Base-by-base conservation (phyloP, 2,113 vertebrate genomes). In the Sorex fumeus region DNA sequence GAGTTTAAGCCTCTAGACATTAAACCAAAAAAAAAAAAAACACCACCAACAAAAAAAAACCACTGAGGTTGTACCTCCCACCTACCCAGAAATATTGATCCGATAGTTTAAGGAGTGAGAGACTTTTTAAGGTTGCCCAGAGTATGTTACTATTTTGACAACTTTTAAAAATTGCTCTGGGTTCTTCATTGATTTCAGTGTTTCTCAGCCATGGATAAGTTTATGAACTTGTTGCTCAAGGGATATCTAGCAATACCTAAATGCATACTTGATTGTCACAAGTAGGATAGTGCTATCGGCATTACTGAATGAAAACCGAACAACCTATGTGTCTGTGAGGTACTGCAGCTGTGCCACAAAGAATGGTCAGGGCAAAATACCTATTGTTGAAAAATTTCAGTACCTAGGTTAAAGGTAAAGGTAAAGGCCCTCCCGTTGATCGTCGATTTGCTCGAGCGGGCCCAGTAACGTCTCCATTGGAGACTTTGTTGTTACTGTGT, bases 61-160 rank as follows among this genome's bases (percentile, higher is more conserved):
- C 2, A 50, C 47, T 69, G 50, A 76, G 45, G 23, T 3, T 30
- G 60, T 12, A 32, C 23, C 2, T 4, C 21, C 34, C 23, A 12
- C 21, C 34, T 18, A 12, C 4, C 57, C 45, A 67, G 25, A 91
- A 90, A 78, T n/a, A 28, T 28, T 84, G 53, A 53, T 19, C 84
- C 66, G 84, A 34, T 89, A 13, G 11, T 43, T 32, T 60, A 50
- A 8, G 12, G 32, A 19, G 5, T 18, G 36, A 16, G 36, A 12
- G 13, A 69, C 28, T 83, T 71, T 85, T 40, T 32, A 70, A 87
- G 43, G 5, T 76, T n/a, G 0, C 77, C 25, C n/a, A 70, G 19
- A 7, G 77, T 90, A 74, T 85, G 90, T 87, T 78, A 77, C 53
- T 82, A 25, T 81, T 77, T 45, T 77, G 18, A 71, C 75, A 69